A percentile compares a stretch with the other conserved stretches of the same genome.
Evolutionary conservation across 2,113 vertebrate species (phyloP).

Genomic region (Trochalopteron elliotii): DNA sequence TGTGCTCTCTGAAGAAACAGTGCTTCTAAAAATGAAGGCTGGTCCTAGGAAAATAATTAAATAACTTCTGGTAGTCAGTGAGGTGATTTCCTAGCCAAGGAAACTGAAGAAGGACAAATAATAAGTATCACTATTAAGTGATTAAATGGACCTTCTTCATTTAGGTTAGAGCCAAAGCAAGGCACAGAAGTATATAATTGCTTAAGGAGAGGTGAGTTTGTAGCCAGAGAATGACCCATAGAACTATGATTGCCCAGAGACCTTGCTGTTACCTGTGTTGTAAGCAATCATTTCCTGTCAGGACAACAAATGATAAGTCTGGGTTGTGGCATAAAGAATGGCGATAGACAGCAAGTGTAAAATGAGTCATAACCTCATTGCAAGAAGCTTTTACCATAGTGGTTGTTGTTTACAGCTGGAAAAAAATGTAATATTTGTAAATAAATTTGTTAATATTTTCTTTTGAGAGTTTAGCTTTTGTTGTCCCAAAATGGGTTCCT

Average conservation of each 20-base stretch:
- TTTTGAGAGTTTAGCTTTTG: not conserved
- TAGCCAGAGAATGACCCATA: not conserved
- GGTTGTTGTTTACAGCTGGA: not conserved
- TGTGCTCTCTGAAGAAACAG: not conserved
- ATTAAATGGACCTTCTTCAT: not conserved
- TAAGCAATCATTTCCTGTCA: slow-evolving; percentile 1
- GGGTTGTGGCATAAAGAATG: not conserved
- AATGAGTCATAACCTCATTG: not conserved
- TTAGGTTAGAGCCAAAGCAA: not conserved
- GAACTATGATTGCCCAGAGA: not conserved
- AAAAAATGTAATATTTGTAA: not conserved
- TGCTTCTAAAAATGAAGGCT: not conserved
- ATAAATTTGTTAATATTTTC: not conserved
- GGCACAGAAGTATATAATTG: not conserved
- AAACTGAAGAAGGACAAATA: not conserved
- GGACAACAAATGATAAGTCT: not conserved
- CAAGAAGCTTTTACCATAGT: not conserved
- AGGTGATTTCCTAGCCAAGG: not conserved
- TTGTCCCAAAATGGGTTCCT: not conserved
- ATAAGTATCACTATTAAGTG: not conserved
- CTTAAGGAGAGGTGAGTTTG: not conserved
- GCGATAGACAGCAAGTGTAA: not conserved
- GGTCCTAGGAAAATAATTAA: not conserved
- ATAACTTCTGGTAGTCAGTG: not conserved
- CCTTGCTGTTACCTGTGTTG: not conserved